Conservation (phyloP, 2,888 invertebrate species). For the Himalopsyche kuldschensis region DNA sequence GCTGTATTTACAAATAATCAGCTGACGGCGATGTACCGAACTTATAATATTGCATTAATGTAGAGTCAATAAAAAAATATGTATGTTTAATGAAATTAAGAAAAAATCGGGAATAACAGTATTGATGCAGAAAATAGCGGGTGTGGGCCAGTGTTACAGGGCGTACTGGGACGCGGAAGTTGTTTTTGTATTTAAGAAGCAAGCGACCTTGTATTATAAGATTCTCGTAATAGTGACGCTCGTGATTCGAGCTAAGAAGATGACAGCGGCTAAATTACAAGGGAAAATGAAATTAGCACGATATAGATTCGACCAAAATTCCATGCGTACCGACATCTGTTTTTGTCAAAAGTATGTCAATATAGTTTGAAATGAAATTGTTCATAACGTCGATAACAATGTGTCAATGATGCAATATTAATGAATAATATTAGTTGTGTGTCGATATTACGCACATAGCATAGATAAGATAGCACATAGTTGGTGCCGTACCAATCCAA, state of each 20-base stretch:
- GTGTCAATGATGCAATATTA: no score
- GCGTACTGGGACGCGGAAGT: not conserved
- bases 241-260: not conserved
- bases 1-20: not conserved
- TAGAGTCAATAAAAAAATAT: not conserved
- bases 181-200: not conserved
- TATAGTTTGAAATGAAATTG: no score
- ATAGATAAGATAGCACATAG: no score
- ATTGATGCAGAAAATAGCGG: not conserved
- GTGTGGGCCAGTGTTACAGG: not conserved
- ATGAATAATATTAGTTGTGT: no score
- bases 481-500: not conserved
- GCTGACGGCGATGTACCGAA: not conserved
- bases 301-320: not conserved
- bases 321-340: not conserved
- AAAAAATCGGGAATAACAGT: not conserved
- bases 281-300: not conserved
- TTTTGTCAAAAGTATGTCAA: not conserved
- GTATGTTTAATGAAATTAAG: not conserved
- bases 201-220: not conserved
- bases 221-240: not conserved
- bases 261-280: not conserved
- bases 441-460: no score
- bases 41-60: not conserved
- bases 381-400: no score